Evolutionary conservation across 1,140 invertebrate genomes (phyloP), one percentile per base, ranked within the genome.

Genomic region (Aphaenogaster ashmeadi): DNA sequence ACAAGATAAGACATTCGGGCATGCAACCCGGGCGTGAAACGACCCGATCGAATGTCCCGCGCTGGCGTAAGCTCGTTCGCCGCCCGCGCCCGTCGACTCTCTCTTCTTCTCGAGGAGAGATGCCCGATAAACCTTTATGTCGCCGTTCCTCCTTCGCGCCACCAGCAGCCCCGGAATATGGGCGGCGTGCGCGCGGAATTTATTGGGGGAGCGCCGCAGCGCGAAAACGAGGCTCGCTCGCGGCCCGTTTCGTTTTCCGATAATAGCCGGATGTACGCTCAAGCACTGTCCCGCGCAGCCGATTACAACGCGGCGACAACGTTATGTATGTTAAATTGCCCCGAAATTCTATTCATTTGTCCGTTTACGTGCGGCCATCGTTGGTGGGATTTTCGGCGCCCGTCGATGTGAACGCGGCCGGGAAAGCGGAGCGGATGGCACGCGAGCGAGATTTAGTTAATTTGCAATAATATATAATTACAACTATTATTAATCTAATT

Each of bases 21-120:
- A 94, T 94, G 94, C 94, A 89, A 94, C 91, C 91, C 93, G 89
- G 93, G 92, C 90, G 92, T 93, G 92, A 94, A 94, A 92, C 91
- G 91, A 87, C 84, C 81, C 87, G 80, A 84, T 84, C 80, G 80
- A 84, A 84, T 84, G 80, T 74, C 58, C 69, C 80, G 78, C 64
- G 78, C 64, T 80, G 67, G 67, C 80, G 80, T 83, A 83, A 72
- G 80, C 80, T 83, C 67, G 38, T 21, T 67, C 38, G 47, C 36
- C 79, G 44, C 38, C 36, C 21, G 11, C 79, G 36, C 50, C 27
- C 62, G 27, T 27, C 27, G 86, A 6, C 9, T 33, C 75, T 41
- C 44, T n/a, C 27, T 41, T 18, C 41, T 41, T 27, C 64, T 18
- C 64, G 38, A 80, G 21, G 13, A 54, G 52, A 83, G 52, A 83